These are phyloP conservation scores for Drosophila aldrichi DNA, from an alignment of 2,888 invertebrate species.

Conservation along the genomic window DNA sequence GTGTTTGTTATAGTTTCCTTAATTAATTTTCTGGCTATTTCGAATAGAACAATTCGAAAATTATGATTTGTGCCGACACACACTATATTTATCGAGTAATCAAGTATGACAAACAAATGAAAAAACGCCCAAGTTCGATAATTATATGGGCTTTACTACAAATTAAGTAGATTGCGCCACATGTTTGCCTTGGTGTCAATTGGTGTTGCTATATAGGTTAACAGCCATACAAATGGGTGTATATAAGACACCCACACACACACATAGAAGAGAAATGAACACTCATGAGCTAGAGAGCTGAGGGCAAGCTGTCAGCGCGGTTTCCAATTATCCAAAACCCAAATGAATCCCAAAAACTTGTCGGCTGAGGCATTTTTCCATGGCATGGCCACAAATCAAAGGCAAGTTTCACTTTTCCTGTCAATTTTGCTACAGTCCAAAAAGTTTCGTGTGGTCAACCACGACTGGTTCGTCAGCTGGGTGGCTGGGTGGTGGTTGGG, in stretches of 20 bases:
- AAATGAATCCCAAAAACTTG: slow-evolving; percentile 54
- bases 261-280: slow-evolving; percentile 22
- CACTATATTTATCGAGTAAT: slow-evolving; percentile 21
- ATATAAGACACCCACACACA: neutral
- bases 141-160: slow-evolving; percentile 14
- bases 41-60: neutral
- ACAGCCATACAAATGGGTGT: neutral
- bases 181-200: slow-evolving; percentile 29
- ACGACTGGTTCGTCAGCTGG: slow-evolving; percentile 22
- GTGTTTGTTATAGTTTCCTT: neutral
- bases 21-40: neutral
- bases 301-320: slow-evolving; percentile 59
- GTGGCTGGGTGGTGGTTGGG: slow-evolving; percentile 1
- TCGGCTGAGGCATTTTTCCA: slow-evolving; percentile 48
- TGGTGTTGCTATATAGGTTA: slow-evolving; percentile 2
- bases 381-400: slow-evolving; percentile 59
- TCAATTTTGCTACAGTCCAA: slow-evolving; percentile 57
- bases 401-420: slow-evolving; percentile 58
- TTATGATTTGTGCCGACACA: neutral
- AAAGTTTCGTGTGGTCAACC: slow-evolving; percentile 68
- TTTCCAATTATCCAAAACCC: slow-evolving; percentile 62
- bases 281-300: slow-evolving; percentile 13
- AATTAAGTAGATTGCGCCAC: slow-evolving; percentile 22
- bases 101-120: slow-evolving; percentile 24
- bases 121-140: slow-evolving; percentile 19